Conservation (phyloP, 2,113 vertebrate genomes). For the Globicephala melas region DNA sequence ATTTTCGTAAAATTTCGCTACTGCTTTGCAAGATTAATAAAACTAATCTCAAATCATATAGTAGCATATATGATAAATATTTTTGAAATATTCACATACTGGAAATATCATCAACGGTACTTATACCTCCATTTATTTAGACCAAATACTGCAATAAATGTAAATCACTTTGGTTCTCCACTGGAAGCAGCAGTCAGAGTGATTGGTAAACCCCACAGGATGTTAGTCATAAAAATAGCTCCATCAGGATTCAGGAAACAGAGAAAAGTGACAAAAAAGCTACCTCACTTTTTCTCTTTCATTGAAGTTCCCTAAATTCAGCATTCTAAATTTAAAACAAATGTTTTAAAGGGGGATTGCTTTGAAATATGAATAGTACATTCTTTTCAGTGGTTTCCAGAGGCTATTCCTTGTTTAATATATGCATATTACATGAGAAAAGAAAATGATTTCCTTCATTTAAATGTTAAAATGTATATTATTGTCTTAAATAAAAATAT, state of each 20-base stretch:
- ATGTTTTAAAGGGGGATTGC: conserved; percentile 41
- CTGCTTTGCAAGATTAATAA: conserved; percentile 44
- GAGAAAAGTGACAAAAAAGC: not conserved
- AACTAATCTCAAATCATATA: not conserved
- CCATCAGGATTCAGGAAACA: not conserved
- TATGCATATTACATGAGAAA: not conserved
- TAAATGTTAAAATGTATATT: not conserved
- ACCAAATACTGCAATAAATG: conserved; percentile 56
- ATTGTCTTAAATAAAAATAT: not conserved
- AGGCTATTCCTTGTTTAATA: not conserved
- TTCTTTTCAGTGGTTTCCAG: not conserved
- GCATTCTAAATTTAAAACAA: conserved; percentile 51
- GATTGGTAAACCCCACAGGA: conserved; percentile 52
- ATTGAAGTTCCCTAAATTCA: not conserved
- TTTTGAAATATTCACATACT: conserved; percentile 68
- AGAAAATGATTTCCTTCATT: not conserved
- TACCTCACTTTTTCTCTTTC: conserved; percentile 51
- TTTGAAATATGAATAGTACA: not conserved
- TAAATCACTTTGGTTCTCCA: conserved; percentile 60
- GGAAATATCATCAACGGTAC: conserved; percentile 54
- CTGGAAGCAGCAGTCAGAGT: conserved; percentile 60
- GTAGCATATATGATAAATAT: not conserved
- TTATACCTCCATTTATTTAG: conserved; percentile 57
- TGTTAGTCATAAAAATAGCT: conserved; percentile 48
- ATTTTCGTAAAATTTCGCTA: conserved; percentile 62